Evolutionary conservation across 1,140 invertebrate genomes (phyloP), one percentile per base, ranked within the genome.

Genomic region (Tetramorium parvispinum): DNA sequence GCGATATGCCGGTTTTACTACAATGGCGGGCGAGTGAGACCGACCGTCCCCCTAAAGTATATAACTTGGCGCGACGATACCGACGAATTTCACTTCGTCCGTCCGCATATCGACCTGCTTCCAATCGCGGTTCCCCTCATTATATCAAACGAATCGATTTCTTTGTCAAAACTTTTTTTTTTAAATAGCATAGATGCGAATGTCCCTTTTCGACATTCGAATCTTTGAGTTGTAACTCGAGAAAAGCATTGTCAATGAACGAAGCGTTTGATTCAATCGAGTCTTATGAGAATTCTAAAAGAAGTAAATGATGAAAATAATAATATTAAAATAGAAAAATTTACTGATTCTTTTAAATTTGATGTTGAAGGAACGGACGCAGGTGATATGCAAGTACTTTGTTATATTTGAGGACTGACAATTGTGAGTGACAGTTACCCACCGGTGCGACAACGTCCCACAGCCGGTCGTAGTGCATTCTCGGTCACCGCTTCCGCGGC

Each of bases 391-490:
- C 49, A 59, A 57, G 40, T 81, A 71, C 49, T 86, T 61, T 63
- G 21, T 81, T 79, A 68, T 46, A 46, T 18, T 79, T 51, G 61
- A 78, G 32, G 75, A 63, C 55, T 66, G 55, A 43, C 63, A 66
- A 21, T 66, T 66, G 63, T 27, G 63, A 78, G 27, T 53, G 63
- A 79, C 61, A 65, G 61, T 85, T 78, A 86, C 70, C 82, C 46
- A 85, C 73, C 59, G 65, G 63, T 55, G 40, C 40, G 63, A 81
- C 51, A 24, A n/a, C 53, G 53, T 32, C 27, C 27, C 18, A 70
- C 32, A 75, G 61, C 76, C 88, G 86, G 86, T 81, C 81, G 61
- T 88, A 90, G 88, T 73, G 88, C 86, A 89, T 90, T 88, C 76
- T 88, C 88, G 89, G 81, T 78, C 76, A 71, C 86, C 86, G 85